These are phyloP conservation scores for Anoplopoma fimbria DNA, from an alignment of 2,113 vertebrate species.

Conservation along the genomic window DNA sequence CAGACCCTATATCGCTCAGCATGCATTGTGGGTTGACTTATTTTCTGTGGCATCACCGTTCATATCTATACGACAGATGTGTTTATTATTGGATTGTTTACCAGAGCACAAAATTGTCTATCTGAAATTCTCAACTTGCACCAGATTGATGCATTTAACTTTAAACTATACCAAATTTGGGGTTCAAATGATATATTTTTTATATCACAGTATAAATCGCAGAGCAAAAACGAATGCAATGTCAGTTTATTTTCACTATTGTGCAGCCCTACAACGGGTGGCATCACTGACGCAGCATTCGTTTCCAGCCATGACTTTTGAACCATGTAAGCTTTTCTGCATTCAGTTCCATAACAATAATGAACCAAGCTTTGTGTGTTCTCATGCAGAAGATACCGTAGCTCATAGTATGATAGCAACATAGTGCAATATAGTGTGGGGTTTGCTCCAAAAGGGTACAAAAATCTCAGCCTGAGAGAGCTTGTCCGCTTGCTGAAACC, in stretches of 20 bases:
- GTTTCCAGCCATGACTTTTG: not conserved
- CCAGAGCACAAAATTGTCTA: too few species aligned
- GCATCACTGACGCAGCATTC: not conserved
- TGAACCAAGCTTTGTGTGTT: not conserved
- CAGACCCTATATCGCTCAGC: too few species aligned
- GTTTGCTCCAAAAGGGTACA: not conserved
- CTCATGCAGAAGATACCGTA: not conserved
- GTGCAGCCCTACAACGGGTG: not conserved
- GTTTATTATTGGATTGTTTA: too few species aligned
- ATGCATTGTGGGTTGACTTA: too few species aligned
- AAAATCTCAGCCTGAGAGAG: not conserved
- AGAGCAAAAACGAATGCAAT: not conserved
- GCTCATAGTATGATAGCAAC: slow-evolving; percentile 8
- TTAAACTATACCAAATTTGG: too few species aligned
- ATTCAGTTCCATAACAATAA: slow-evolving; percentile 12
- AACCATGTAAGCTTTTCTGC: not conserved
- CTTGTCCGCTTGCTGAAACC: not conserved
- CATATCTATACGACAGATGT: too few species aligned
- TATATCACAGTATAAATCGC: not conserved
- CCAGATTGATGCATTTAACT: too few species aligned
- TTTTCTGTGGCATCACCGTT: too few species aligned
- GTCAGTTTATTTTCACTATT: not conserved
- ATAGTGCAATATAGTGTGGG: not conserved
- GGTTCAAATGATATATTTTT: not conserved
- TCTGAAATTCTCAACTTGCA: too few species aligned